These are phyloP conservation scores for Phenacoccus solenopsis DNA, from an alignment of 1,140 invertebrate species.

Conservation along the genomic window DNA sequence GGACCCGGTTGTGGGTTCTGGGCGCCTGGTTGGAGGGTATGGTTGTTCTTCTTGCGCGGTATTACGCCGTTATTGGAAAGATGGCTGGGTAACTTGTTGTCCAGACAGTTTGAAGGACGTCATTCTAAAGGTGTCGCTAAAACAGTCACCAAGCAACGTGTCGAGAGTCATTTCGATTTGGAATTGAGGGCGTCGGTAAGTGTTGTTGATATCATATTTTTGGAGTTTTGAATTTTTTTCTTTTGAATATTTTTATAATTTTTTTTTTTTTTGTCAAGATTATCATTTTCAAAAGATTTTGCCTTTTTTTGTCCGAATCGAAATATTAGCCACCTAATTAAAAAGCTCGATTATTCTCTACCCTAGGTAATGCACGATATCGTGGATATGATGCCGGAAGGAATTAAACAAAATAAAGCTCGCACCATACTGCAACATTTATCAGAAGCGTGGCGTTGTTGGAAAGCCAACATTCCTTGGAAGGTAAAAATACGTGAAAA, in stretches of 20 bases:
- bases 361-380: conserved; percentile 91
- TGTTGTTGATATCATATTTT: conserved; percentile 11
- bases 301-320: no score
- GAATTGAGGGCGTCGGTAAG: conserved; percentile 86
- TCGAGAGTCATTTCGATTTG: conserved; percentile 98
- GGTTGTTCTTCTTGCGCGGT: conserved; percentile 98
- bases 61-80: conserved; percentile 94
- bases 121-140: conserved; percentile 99
- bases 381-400: conserved; percentile 99
- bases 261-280: no score
- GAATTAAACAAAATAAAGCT: conserved; percentile 99
- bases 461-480: conserved; percentile 99
- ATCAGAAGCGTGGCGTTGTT: conserved; percentile 98
- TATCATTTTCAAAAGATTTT: no score
- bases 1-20: conserved; percentile 98
- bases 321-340: no score
- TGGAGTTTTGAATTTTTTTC: neutral
- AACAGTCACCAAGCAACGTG: conserved; percentile 98
- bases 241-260: no score
- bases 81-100: conserved; percentile 96
- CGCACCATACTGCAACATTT: conserved; percentile 97
- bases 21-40: conserved; percentile 98
- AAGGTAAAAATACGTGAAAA: conserved; percentile 56
- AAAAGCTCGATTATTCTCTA: no score
- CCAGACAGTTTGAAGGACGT: conserved; percentile 95